Percentiles rank a stretch among this genome's conserved stretches.
These are phyloP conservation scores for Oopsacas minuta DNA, from an alignment of 37 sponge, comb jelly and placozoan genomes.

Conservation along the genomic window DNA sequence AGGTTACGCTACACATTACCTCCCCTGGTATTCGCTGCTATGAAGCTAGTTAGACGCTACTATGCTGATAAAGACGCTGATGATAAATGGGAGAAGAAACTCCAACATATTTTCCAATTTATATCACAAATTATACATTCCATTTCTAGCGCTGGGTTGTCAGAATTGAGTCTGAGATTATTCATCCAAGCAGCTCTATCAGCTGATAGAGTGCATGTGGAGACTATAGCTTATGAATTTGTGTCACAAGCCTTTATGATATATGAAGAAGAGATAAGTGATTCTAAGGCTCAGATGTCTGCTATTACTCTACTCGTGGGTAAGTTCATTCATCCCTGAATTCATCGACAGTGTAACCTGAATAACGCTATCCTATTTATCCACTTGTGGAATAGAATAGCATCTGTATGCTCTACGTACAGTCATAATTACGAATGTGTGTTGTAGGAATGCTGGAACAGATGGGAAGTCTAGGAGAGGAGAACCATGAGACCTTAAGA, in stretches of 20 bases:
- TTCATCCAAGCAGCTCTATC: slow-evolving; percentile 89
- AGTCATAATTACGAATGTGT: too few species aligned
- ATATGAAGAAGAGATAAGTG: slow-evolving; percentile 88
- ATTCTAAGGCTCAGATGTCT: slow-evolving; percentile 75
- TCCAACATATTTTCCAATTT: slow-evolving; percentile 85
- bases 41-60: slow-evolving; percentile 55
- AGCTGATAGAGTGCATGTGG: slow-evolving; percentile 64
- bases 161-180: slow-evolving; percentile 64
- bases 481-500: slow-evolving; percentile 93
- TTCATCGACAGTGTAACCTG: too few species aligned
- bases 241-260: slow-evolving; percentile 75
- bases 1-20: slow-evolving; percentile 63
- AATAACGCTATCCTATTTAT: too few species aligned
- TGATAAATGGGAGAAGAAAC: slow-evolving; percentile 84
- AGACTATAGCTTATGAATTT: slow-evolving; percentile 93
- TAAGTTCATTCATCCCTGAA: too few species aligned
- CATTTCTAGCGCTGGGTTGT: slow-evolving; percentile 44
- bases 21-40: slow-evolving; percentile 78
- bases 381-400: too few species aligned
- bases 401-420: too few species aligned
- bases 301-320: slow-evolving; percentile 79
- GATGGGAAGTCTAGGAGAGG: slow-evolving; percentile 78
- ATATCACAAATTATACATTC: slow-evolving; percentile 61
- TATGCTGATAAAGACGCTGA: slow-evolving; percentile 57
- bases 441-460: slow-evolving; percentile 51